phyloP scores from a whole-genome alignment of 2,113 vertebrate species.

The Hippolais icterina region DNA sequence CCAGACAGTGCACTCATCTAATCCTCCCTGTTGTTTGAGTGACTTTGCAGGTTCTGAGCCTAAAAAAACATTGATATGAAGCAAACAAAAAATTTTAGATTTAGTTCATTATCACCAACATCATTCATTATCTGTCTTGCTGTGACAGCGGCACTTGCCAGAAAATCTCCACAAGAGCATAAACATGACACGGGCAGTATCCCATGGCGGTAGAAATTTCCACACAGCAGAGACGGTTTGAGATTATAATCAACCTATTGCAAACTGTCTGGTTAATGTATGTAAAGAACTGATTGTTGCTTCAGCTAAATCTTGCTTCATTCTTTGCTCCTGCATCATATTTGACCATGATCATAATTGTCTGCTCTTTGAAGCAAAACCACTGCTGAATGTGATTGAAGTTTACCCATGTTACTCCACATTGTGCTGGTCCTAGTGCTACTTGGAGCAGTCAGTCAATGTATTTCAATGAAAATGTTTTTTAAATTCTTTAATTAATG shows the following conservation, averaged over 20 bases:
- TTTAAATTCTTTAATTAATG: neutral
- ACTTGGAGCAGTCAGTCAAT: neutral
- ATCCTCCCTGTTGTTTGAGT: neutral
- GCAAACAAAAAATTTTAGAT: neutral
- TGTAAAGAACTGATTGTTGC: neutral
- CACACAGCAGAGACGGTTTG: neutral
- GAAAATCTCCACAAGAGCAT: neutral
- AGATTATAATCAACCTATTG: neutral
- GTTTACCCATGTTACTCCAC: neutral
- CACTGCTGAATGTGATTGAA: neutral
- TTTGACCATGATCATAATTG: rapidly evolving
- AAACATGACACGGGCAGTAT: neutral
- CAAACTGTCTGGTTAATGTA: neutral
- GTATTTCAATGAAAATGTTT: neutral
- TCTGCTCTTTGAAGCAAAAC: neutral
- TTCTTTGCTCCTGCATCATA: neutral
- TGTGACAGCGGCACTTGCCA: neutral
- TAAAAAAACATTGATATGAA: neutral
- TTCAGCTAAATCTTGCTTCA: neutral
- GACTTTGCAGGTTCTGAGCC: neutral
- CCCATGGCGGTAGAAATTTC: neutral
- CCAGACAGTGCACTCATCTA: neutral
- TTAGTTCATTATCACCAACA: neutral
- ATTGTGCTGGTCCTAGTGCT: neutral
- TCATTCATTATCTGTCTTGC: neutral